Base-by-base conservation (phyloP, 2,797 vertebrate species). In the Coregonus ussuriensis region DNA sequence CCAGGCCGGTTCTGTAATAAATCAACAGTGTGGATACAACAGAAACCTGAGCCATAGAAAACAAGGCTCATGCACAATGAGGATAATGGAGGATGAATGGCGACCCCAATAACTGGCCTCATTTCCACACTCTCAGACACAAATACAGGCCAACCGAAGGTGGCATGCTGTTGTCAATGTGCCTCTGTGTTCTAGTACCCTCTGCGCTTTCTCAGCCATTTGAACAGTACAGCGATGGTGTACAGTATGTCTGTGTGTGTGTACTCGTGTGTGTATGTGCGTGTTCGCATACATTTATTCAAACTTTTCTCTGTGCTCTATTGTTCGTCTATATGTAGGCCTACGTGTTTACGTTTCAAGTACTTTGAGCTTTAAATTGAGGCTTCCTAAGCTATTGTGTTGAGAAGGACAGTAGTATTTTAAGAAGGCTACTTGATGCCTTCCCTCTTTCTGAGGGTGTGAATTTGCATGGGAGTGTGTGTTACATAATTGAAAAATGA, bases 121-220 rank as follows among this genome's bases (percentile, higher is more conserved):
- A 73, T 87, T 87, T 83, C 80, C 83, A 87, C 80, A 84, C 80
- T 21, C 66, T 21, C 18, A 71, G 73, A 71, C 77, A 77, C 35
- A 71, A 79, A 37, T 37, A 18, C 25, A 51, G 54, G 31, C 56
- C 41, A 33, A 25, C 72, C 13, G 56, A 9, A 63, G n/a, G n/a
- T 21, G 11, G 11, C 6, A 16, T 63, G 18, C 3, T 52, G 29
- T 16, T 51, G 63, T 76, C 66, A 53, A 53, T 7, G 31, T 70
- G 53, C 71, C 29, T 72, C 77, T 77, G 33, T 72, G 51, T 69
- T 29, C 76, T n/a, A 68, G 72, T 18, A n/a, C 41, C 41, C 41
- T 47, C 51, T 76, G 65, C 71, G 21, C 66, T 66, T 67, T 63
- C 70, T 33, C 25, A 31, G 21, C 7, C n/a, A 5, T 67, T 67